A percentile compares a stretch with the other conserved stretches of the same genome.
These are phyloP conservation scores for Drosophila yakuba DNA, from an alignment of 1,140 invertebrate genomes.

Conservation along the genomic window DNA sequence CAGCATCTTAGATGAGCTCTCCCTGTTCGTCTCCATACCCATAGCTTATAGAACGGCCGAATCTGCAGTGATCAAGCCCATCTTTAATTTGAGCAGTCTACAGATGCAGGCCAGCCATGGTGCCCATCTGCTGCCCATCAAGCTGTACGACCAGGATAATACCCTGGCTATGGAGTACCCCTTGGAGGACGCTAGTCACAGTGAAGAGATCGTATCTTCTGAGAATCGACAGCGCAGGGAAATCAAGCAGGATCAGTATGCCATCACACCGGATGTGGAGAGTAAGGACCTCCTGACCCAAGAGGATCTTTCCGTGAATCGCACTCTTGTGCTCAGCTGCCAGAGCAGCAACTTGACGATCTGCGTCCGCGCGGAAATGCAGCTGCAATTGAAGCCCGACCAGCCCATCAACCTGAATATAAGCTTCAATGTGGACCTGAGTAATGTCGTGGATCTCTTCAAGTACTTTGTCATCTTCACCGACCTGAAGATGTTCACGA, in stretches of 20 bases:
- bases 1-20: conserved; percentile 62
- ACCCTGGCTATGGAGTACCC: not conserved
- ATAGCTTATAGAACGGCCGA: conserved; percentile 62
- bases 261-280: conserved; percentile 1
- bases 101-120: conserved; percentile 69
- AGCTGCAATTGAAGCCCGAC: conserved; percentile 61
- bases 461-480: conserved; percentile 77
- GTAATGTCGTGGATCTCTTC: conserved; percentile 66
- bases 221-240: conserved; percentile 35
- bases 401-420: conserved; percentile 64
- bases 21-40: conserved; percentile 67
- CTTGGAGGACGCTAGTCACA: not conserved
- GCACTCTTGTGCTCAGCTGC: conserved; percentile 79
- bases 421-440: conserved; percentile 71
- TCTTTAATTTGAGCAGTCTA: conserved; percentile 66
- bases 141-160: conserved; percentile 45
- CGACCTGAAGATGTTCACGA: conserved; percentile 55
- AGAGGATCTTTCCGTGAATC: conserved; percentile 67
- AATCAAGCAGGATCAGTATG: not conserved
- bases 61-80: conserved; percentile 43
- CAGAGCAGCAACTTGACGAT: conserved; percentile 62
- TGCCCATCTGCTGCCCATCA: conserved; percentile 49
- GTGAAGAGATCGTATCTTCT: not conserved
- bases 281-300: conserved; percentile 14
- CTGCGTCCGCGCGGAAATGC: conserved; percentile 62